Conservation (phyloP, 2,888 invertebrate genomes). For the Trachelus tabidus region DNA sequence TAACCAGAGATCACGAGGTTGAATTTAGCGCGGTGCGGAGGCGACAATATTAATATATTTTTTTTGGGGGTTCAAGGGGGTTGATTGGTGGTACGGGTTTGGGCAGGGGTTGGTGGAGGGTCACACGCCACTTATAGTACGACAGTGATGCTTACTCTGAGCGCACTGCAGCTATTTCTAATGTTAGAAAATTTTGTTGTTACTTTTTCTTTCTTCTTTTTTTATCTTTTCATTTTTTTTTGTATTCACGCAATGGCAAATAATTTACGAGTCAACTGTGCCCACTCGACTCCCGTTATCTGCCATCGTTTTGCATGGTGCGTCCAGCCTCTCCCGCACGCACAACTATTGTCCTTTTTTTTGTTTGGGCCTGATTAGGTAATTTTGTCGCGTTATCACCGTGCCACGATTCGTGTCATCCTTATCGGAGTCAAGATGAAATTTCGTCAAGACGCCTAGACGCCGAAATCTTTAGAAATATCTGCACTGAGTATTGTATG, state of each 20-base stretch:
- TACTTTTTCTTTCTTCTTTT: slow-evolving; percentile 13
- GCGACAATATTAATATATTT: slow-evolving; percentile 23
- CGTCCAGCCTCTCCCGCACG: not conserved
- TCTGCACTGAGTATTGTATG: slow-evolving; percentile 52
- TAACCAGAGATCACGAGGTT: slow-evolving; percentile 17
- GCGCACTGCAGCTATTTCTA: slow-evolving; percentile 60
- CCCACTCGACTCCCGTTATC: not conserved
- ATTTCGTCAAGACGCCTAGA: not conserved
- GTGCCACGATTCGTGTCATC: not conserved
- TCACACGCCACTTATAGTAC: slow-evolving; percentile 40
- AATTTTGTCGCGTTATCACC: not conserved
- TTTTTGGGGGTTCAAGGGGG: not conserved
- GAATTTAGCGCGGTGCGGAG: slow-evolving; percentile 34
- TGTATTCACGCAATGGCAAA: slow-evolving; percentile 18
- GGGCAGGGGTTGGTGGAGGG: slow-evolving; percentile 30
- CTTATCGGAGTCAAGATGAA: not conserved
- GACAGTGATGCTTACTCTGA: slow-evolving; percentile 25
- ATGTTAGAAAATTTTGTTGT: slow-evolving; percentile 27
- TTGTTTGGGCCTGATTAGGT: not conserved
- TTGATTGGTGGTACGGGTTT: not conserved
- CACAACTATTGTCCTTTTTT: not conserved
- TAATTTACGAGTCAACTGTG: not conserved
- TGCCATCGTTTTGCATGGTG: not conserved
- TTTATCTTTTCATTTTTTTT: slow-evolving; percentile 21
- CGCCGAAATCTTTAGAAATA: slow-evolving; percentile 52